These are phyloP conservation scores for Fragum whitleyi DNA, from an alignment of 2,888 invertebrate genomes.

Conservation along the genomic window DNA sequence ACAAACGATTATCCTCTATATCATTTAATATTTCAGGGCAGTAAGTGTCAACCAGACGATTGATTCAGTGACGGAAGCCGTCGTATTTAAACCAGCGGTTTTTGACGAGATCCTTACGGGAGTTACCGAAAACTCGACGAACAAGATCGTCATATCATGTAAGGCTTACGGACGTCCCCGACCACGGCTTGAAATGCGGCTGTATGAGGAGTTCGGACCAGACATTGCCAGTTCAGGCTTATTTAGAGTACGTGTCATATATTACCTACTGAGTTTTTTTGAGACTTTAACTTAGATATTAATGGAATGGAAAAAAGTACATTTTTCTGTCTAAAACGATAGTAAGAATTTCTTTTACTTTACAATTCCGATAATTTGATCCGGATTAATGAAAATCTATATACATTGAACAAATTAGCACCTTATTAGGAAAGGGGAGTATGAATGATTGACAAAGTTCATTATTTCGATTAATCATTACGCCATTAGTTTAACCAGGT, in stretches of 20 bases:
- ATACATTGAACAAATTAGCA: no score
- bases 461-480: no score
- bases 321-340: no score
- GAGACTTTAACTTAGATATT: no score
- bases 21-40: conserved; percentile 33
- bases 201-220: conserved; percentile 56
- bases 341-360: no score
- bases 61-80: conserved; percentile 52
- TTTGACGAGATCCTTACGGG: conserved; percentile 47
- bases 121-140: conserved; percentile 37
- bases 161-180: conserved; percentile 48
- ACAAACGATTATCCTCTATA: no score
- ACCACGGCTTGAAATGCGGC: conserved; percentile 45
- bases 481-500: no score
- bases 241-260: conserved; percentile 39
- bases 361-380: no score
- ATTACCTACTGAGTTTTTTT: not conserved
- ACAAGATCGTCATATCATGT: conserved; percentile 47
- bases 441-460: no score
- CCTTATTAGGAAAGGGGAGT: no score
- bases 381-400: no score
- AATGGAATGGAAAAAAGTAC: no score
- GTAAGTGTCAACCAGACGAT: conserved; percentile 47
- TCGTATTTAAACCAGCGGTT: conserved; percentile 36
- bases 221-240: conserved; percentile 45